These are phyloP conservation scores for Lasioglossum marginatum DNA, from an alignment of 2,888 invertebrate genomes.

Conservation along the genomic window DNA sequence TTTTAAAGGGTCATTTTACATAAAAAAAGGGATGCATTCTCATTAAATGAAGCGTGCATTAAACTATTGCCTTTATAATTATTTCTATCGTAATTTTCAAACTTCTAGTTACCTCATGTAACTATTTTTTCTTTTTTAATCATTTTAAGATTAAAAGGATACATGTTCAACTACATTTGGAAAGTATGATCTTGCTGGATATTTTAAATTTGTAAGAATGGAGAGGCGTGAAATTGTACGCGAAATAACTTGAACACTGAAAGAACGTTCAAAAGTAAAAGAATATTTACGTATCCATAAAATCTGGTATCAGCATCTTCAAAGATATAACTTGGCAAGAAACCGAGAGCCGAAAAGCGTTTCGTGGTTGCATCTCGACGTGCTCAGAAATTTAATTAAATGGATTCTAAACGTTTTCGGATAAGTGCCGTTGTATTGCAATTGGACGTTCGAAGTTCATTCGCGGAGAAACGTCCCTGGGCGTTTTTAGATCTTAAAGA, in stretches of 20 bases:
- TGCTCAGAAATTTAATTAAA: constrained; percentile 5
- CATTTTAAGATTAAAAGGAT: not conserved
- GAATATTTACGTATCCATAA: not conserved
- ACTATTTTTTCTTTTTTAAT: not conserved
- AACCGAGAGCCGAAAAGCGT: not conserved
- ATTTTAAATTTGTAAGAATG: not conserved
- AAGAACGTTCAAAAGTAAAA: not conserved
- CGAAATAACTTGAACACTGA: not conserved
- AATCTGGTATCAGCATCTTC: not conserved
- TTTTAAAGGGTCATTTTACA: too few species aligned
- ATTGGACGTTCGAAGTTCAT: not conserved
- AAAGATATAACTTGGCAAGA: not conserved
- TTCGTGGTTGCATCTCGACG: not conserved
- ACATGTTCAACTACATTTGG: not conserved
- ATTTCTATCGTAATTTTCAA: too few species aligned
- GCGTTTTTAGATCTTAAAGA: constrained; percentile 32
- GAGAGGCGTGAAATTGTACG: not conserved
- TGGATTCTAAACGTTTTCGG: not conserved
- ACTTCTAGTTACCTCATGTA: not conserved
- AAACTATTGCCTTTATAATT: too few species aligned
- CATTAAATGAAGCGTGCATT: too few species aligned
- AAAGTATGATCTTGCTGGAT: not conserved
- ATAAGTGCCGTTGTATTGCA: not conserved
- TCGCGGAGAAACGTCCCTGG: not conserved
- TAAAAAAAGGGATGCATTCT: too few species aligned